These are phyloP conservation scores for Falcunculus frontatus DNA, from an alignment of 2,113 vertebrate genomes.

Conservation along the genomic window DNA sequence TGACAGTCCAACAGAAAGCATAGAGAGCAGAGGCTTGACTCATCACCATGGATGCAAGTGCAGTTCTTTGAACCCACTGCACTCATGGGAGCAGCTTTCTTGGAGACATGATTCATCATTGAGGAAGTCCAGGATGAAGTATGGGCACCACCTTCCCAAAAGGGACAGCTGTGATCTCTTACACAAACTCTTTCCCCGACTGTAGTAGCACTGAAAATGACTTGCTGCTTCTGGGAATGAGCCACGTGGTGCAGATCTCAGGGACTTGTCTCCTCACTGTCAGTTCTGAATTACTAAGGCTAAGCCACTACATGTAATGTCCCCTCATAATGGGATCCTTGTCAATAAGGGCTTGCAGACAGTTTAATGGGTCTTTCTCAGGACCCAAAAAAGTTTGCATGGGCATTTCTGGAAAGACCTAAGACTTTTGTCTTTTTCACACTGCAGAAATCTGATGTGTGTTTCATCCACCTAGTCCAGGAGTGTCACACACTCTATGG, in stretches of 20 bases:
- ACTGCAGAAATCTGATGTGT: neutral
- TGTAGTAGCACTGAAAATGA: neutral
- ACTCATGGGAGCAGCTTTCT: neutral
- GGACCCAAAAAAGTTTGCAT: neutral
- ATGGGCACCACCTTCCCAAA: neutral
- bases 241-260: neutral
- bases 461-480: neutral
- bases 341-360: neutral
- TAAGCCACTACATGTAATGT: neutral
- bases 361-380: neutral
- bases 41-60: neutral
- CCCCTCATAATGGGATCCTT: neutral
- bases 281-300: neutral
- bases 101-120: neutral
- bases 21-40: neutral
- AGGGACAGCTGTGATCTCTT: neutral
- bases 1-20: neutral
- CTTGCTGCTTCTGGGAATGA: neutral
- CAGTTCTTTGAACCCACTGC: neutral
- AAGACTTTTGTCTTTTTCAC: neutral
- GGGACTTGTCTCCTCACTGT: neutral
- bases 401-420: neutral
- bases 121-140: neutral
- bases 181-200: neutral
- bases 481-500: neutral